Evolutionary conservation across 2,797 vertebrate species (phyloP).

Genomic region (Cichlasoma orientale): DNA sequence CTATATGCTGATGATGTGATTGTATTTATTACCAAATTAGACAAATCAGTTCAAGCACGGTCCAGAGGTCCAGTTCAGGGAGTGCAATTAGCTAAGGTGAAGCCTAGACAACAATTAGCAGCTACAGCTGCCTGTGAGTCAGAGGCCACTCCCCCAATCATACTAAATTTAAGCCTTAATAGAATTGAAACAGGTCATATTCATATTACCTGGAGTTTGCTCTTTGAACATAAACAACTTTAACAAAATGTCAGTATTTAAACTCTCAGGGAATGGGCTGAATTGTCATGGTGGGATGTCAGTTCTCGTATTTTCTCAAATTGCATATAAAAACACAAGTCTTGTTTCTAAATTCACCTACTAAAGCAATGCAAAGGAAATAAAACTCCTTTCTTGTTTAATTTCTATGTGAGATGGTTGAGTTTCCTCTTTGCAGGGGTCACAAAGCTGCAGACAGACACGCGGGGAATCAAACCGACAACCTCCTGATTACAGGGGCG

Average conservation of each 20-base stretch:
- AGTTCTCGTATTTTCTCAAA: not conserved
- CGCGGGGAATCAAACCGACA: not conserved
- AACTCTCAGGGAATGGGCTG: too few relatives aligned
- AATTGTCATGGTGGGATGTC: not conserved
- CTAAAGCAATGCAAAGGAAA: not conserved
- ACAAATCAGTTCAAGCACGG: not conserved
- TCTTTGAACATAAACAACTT: not conserved
- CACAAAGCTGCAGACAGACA: not conserved
- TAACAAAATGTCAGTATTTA: not conserved
- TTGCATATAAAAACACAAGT: not conserved
- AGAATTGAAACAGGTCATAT: not conserved
- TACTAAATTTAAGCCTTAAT: not conserved
- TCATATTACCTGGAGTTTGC: too few relatives aligned
- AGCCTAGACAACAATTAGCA: not conserved
- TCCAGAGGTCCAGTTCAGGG: not conserved
- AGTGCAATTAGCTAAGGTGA: not conserved
- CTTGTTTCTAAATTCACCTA: not conserved
- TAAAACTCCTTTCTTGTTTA: not conserved
- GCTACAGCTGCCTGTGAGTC: not conserved
- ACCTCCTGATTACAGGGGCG: slow-evolving; percentile 4
- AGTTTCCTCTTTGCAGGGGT: not conserved
- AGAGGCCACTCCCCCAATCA: not conserved
- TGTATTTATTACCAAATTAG: not conserved
- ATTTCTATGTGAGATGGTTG: not conserved
- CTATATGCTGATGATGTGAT: not conserved